phyloP scores from a whole-genome alignment of 2,113 vertebrate genomes.

The Myxocyprinus asiaticus region DNA sequence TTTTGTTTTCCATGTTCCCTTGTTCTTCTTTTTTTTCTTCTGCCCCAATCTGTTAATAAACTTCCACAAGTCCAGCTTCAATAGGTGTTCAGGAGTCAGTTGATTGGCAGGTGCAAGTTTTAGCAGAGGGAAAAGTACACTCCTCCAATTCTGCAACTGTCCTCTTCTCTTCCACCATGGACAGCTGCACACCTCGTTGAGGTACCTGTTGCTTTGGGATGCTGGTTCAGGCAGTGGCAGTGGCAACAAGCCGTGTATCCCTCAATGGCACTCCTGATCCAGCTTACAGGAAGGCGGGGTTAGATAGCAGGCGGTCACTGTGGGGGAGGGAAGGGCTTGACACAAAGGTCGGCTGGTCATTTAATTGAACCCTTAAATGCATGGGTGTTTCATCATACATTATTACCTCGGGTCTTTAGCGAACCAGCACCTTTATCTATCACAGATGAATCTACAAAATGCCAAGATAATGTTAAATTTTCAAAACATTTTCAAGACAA shows the following conservation, averaged over 20 bases:
- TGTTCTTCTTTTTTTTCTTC: not conserved
- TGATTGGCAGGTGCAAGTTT: not conserved
- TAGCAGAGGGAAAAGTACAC: no score
- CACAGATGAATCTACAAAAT: no score
- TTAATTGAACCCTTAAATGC: not conserved
- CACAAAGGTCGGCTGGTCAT: conserved; percentile 44
- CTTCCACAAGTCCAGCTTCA: not conserved
- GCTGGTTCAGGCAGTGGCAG: conserved; percentile 29
- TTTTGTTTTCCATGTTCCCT: not conserved
- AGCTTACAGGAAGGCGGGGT: conserved; percentile 47
- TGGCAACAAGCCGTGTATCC: not conserved
- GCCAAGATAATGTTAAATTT: no score
- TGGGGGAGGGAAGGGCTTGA: conserved; percentile 36
- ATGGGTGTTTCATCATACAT: no score
- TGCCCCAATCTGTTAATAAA: not conserved
- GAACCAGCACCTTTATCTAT: no score
- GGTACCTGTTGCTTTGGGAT: conserved; percentile 45
- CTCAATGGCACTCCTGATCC: conserved; percentile 40
- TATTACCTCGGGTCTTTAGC: no score
- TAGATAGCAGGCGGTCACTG: conserved; percentile 9
- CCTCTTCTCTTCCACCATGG: not conserved
- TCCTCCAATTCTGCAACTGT: no score
- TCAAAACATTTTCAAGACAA: no score
- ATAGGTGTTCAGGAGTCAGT: not conserved
- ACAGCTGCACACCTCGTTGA: not conserved